A percentile compares a stretch with the other conserved stretches of the same genome.
These are phyloP conservation scores for Lichenostomus cassidix DNA, from an alignment of 2,113 vertebrate species.

Conservation along the genomic window DNA sequence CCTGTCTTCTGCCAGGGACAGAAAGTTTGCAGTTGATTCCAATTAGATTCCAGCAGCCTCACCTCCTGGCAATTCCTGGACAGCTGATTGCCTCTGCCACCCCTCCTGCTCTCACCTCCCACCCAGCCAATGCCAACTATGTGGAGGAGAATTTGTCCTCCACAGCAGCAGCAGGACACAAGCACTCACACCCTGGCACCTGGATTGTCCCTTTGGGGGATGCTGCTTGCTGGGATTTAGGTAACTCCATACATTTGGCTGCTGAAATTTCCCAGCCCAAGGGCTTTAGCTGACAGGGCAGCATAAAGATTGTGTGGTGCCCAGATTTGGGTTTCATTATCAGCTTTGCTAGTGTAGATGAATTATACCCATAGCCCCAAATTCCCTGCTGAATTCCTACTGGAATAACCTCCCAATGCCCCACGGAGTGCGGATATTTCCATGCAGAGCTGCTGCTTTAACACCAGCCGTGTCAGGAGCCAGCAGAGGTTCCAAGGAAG, in stretches of 20 bases:
- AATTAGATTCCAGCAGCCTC: too few relatives aligned
- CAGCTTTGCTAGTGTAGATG: neutral
- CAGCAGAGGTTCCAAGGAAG: neutral
- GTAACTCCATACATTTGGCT: neutral
- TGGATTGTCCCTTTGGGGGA: neutral
- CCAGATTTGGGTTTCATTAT: neutral
- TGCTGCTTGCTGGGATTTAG: neutral
- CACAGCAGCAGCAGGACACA: neutral
- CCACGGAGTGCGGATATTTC: accelerated
- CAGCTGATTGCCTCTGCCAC: too few relatives aligned
- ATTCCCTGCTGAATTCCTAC: neutral
- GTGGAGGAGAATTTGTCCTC: neutral
- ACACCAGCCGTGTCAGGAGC: neutral
- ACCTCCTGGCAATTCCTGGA: too few relatives aligned
- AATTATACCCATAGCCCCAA: neutral
- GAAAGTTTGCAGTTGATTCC: too few relatives aligned
- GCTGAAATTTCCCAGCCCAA: neutral
- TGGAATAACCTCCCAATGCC: neutral
- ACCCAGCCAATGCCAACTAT: accelerated
- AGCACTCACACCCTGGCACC: neutral
- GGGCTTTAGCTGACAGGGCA: neutral
- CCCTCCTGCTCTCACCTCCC: too few relatives aligned
- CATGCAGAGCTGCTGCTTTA: neutral
- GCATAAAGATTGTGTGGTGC: neutral
- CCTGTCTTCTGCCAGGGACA: neutral